A percentile compares a stretch with the other conserved stretches of the same genome.
These are phyloP conservation scores for Bolinopsis microptera DNA, from an alignment of 37 sponge, comb jelly and placozoan genomes.

Conservation along the genomic window DNA sequence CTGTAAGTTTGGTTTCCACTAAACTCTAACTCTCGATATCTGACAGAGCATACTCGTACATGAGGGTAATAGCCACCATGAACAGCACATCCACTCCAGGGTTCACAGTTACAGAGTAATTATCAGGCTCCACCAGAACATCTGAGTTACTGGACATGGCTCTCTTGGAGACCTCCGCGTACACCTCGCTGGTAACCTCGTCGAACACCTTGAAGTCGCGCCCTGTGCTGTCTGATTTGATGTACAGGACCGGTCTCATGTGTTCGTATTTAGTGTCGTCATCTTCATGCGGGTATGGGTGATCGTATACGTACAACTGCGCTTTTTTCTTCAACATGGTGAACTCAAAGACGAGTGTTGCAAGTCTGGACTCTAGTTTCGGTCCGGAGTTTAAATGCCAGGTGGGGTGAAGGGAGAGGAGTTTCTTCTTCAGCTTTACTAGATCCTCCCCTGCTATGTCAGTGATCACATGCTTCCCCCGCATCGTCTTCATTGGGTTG, in stretches of 20 bases:
- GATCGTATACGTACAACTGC: background rate
- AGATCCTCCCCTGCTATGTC: background rate
- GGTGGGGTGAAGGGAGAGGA: slow-evolving; percentile 5
- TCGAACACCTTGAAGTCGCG: slow-evolving; percentile 26
- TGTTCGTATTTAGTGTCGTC: slow-evolving; percentile 10
- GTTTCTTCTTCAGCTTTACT: slow-evolving; percentile 26
- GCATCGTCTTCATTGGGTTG: background rate
- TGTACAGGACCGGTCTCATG: background rate
- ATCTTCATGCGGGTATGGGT: slow-evolving; percentile 14
- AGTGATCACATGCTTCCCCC: slow-evolving; percentile 18
- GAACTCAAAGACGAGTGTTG: slow-evolving; percentile 11
- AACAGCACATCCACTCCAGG: slow-evolving; percentile 22
- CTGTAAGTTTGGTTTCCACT: too few species aligned
- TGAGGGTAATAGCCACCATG: background rate
- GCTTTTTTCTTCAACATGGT: slow-evolving; percentile 4
- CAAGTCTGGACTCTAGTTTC: background rate
- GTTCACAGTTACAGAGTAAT: slow-evolving; percentile 6
- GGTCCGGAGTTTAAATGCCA: background rate
- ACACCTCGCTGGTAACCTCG: background rate
- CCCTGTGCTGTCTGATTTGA: background rate
- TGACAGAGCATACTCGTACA: slow-evolving; percentile 21
- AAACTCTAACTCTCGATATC: background rate
- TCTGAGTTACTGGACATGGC: background rate
- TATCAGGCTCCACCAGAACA: background rate
- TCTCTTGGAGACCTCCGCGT: background rate